Base-by-base conservation (phyloP, 2,797 vertebrate species). In the Mastacembelus armatus region DNA sequence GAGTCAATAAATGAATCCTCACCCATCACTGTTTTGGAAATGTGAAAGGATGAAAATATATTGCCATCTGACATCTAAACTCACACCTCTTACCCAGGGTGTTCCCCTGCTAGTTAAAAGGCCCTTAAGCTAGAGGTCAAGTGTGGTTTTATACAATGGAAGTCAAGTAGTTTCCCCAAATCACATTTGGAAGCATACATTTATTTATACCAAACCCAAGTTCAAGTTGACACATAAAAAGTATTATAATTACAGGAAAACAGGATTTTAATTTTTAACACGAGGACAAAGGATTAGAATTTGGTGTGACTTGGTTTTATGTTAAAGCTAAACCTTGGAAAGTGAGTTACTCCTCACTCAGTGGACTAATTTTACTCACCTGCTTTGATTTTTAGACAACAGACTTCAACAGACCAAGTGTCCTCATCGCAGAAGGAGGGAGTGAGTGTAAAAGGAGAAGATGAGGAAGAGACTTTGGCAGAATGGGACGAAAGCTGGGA, bases 401-500 rank as follows among this genome's bases (percentile, higher is more conserved):
- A 57, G 29, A 44, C 35, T 52, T 56, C 74, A 60, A 54, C 61
- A 24, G 66, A 83, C n/a, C 56, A 72, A 33, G 59, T 74, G 1
- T 52, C 65, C 4, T 57, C 68, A 7, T 42, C 67, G 19, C 59
- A 49, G n/a, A 66, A 68, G 61, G 54, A 76, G 2, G 61, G 33
- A 15, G 21, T 8, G 14, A 24, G 5, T n/a, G 21, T 68, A 29
- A 63, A 43, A 18, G 70, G 39, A 3, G 74, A 72, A 5, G 55
- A 38, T 6, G 50, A 74, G 15, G 62, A 74, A 11, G 74, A 47
- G n/a, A n/a, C n/a, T n/a, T n/a, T n/a, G 10, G 70, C 71, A 27
- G 85, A 85, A 59, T 80, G 77, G 75, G 66, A 82, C 16, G 84
- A 89, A 42, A 67, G 45, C 66, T 91, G 69, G 77, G 85, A 90